These are phyloP conservation scores for Bruchidius siliquastri DNA, from an alignment of 2,888 invertebrate species.

Conservation along the genomic window DNA sequence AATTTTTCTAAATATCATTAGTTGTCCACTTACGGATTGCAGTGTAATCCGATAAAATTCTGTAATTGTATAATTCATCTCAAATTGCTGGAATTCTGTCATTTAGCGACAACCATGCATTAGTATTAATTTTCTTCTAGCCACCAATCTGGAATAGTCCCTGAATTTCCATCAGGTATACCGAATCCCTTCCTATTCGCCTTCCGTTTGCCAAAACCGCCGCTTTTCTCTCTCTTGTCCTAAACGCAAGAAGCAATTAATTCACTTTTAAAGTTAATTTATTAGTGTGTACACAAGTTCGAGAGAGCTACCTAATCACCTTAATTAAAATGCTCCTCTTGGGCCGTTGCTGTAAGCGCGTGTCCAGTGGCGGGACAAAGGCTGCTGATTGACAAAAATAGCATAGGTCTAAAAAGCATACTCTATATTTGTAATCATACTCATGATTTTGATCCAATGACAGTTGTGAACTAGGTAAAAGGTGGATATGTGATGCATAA, in stretches of 20 bases:
- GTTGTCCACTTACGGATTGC: too few relatives aligned
- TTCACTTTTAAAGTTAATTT: constrained; percentile 51
- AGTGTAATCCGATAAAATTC: too few relatives aligned
- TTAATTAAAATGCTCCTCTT: constrained; percentile 45
- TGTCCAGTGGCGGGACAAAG: background rate
- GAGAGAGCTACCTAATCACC: constrained; percentile 46
- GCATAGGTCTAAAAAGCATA: too few relatives aligned
- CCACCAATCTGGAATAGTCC: background rate
- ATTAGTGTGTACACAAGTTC: constrained; percentile 44
- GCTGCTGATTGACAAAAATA: background rate
- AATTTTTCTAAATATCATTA: too few relatives aligned
- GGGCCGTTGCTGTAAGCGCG: background rate
- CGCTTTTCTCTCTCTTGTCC: constrained; percentile 1
- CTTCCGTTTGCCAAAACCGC: constrained; percentile 18
- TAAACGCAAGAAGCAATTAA: constrained; percentile 49
- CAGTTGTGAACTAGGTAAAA: too few relatives aligned
- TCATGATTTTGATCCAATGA: too few relatives aligned
- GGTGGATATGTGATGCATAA: too few relatives aligned
- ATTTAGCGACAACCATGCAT: background rate
- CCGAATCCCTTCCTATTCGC: background rate
- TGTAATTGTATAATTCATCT: too few relatives aligned
- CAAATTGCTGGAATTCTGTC: too few relatives aligned
- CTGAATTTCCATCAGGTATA: background rate
- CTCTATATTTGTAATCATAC: too few relatives aligned
- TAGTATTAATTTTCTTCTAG: background rate